A percentile compares a stretch with the other conserved stretches of the same genome.
Evolutionary conservation across 2,113 vertebrate genomes (phyloP).

Genomic region (Microcebus tavaratra): DNA sequence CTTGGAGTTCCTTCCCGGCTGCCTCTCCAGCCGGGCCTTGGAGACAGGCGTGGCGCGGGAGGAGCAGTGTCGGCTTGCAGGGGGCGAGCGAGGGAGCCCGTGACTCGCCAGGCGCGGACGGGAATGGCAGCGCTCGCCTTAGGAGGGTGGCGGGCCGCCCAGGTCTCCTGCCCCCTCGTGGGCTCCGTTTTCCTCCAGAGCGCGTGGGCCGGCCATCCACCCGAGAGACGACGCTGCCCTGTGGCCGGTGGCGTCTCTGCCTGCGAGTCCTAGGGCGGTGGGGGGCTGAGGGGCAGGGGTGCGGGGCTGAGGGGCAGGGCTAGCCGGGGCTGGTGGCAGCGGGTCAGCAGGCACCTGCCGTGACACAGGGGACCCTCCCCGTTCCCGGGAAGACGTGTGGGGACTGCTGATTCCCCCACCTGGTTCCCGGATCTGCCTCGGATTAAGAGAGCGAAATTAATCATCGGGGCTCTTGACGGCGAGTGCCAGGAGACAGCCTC

Average conservation of each 20-base stretch:
- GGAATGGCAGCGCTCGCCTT: background rate
- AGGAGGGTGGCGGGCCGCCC: background rate
- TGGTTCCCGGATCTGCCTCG: background rate
- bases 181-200: background rate
- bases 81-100: background rate
- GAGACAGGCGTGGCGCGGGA: background rate
- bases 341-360: background rate
- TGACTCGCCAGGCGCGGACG: background rate
- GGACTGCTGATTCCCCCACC: accelerated
- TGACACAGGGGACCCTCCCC: background rate
- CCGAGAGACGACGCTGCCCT: too few species aligned
- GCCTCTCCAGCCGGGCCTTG: background rate
- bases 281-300: too few species aligned
- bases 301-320: too few species aligned
- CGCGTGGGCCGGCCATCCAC: too few species aligned
- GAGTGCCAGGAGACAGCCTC: too few species aligned
- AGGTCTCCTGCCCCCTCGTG: background rate
- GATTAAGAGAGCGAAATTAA: background rate
- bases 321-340: background rate
- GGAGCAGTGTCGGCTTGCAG: too few species aligned
- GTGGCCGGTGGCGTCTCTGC: background rate
- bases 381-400: background rate
- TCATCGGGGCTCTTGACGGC: background rate
- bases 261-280: background rate
- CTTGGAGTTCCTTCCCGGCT: background rate